Evolutionary conservation across 1,140 invertebrate genomes (phyloP), one percentile per base, ranked within the genome.

Genomic region (Drosophila auraria): DNA sequence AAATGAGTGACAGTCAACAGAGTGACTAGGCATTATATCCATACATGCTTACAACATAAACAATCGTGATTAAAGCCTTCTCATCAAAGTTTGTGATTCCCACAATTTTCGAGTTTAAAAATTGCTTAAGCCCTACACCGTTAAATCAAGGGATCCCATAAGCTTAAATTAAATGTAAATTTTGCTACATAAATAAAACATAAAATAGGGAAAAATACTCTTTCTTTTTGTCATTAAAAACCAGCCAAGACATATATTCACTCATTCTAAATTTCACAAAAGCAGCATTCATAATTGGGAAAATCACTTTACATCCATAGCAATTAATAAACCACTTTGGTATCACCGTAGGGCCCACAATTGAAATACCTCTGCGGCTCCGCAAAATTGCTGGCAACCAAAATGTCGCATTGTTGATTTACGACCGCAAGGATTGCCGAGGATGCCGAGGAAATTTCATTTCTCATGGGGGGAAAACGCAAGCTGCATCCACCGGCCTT

Each of bases 391-490:
- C 42, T 61, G 42, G 40, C 57, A 60, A 60, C 40, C 57, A 45
- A 60, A 60, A 60, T 60, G 58, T 33, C 58, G 50, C 23, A 56
- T 25, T 56, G 50, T 64, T 64, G 36, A 64, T 64, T 56, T 64
- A 64, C 36, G 50, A 42, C 50, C 51, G 1, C 33, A 20, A 38
- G 51, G 17, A 12, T 36, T 36, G 36, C 38, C 7, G n/a, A 57
- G 54, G 20, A 57, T 56, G 56, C 56, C 27, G n/a, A n/a, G 50
- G n/a, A 54, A 15, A 54, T 40, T 40, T 15, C n/a, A 63, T 30
- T 57, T 64, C 5, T 23, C 23, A 54, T 0, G 6, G 12, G 23
- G 5, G 20, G 61, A 42, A 63, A 56, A 40, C 12, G 20, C 15
- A 54, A 20, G 11, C 23, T 53, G 49, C 60, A 63, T 25, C 3